phyloP scores from a whole-genome alignment of 2,113 vertebrate genomes.

The Panthera uncia region DNA sequence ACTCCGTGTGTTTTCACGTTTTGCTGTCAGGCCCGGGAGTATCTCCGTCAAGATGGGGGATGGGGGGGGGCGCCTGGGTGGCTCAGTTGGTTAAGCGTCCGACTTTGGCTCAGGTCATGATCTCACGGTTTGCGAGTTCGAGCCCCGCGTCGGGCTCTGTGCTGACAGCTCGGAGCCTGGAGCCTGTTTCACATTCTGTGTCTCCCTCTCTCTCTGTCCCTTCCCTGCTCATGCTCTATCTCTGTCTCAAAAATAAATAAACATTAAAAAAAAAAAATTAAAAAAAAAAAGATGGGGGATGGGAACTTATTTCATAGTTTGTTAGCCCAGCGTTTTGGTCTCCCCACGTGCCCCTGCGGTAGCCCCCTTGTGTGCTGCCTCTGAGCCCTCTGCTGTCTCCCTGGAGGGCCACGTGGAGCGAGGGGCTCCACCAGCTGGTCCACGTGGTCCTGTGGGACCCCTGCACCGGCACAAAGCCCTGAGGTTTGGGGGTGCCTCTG shows the following conservation, averaged over 20 bases:
- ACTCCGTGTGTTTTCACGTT: rapidly evolving
- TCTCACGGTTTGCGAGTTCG: rapidly evolving
- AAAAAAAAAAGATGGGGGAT: neutral
- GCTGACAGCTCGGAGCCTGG: no score
- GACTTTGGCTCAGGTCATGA: no score
- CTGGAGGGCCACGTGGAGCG: neutral
- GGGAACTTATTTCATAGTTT: neutral
- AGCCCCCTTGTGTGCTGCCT: neutral
- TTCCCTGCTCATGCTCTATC: no score
- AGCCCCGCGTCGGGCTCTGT: no score
- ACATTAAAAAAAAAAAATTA: no score
- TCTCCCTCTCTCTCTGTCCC: no score
- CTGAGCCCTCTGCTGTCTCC: neutral
- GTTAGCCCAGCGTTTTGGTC: no score
- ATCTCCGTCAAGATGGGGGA: rapidly evolving
- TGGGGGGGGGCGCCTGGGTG: no score
- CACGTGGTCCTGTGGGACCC: rapidly evolving
- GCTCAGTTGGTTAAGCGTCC: no score
- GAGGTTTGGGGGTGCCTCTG: neutral
- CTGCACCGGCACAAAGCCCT: rapidly evolving
- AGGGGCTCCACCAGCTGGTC: neutral
- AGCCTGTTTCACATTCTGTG: no score
- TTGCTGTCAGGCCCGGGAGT: neutral
- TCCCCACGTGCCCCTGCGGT: no score
- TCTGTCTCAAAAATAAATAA: no score